Base-by-base conservation (phyloP, 37 sponge, comb jelly and placozoan genomes). In the Ianthella basta region DNA sequence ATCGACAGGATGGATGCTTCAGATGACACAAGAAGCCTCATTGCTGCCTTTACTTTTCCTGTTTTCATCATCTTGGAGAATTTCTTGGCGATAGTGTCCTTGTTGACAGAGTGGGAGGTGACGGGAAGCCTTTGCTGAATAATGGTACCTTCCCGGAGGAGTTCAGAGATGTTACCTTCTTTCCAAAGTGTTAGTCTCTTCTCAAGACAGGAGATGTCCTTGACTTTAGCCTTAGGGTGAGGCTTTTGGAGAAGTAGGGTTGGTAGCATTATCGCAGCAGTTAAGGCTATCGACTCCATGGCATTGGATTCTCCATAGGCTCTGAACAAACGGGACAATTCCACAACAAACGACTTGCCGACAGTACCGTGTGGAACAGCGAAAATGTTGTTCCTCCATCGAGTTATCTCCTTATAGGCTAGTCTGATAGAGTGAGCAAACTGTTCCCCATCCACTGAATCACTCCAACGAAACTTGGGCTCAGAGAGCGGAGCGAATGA, bases 21-120 rank as follows among this genome's bases (percentile, higher is more conserved):
- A 35, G 53, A 77, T 3, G 53, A 54, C 19, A n/a, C 0, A 0
- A 77, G 55, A 20, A 77, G 27, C 19, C 79, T 41, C 55, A 77
- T 19, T 41, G 79, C 79, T 39, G 79, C 79, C 53, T 77, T 77
- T n/a, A 77, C 79, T 24, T 77, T 77, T 21, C 79, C 79, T n/a
- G 4, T 77, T 30, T 69, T 69, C 70, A 69, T 69, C 1, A 69
- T 1, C 6, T 69, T 69, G 70, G 35, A 14, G 35, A 69, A 69
- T 69, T 1, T 30, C 6, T 69, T 69, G 35, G 70, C 70, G 8
- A 44, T 3, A 44, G 6, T 44, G 50, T 44, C 50, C 50, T 79
- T 29, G 3, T 79, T 79, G 4, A 6, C 39, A 8, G 53, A 55
- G 29, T 4, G 27, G 36, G 30, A n/a, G 5, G 55, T 4, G 12